phyloP scores from a whole-genome alignment of 2,113 vertebrate species.

The Collichthys lucidus region DNA sequence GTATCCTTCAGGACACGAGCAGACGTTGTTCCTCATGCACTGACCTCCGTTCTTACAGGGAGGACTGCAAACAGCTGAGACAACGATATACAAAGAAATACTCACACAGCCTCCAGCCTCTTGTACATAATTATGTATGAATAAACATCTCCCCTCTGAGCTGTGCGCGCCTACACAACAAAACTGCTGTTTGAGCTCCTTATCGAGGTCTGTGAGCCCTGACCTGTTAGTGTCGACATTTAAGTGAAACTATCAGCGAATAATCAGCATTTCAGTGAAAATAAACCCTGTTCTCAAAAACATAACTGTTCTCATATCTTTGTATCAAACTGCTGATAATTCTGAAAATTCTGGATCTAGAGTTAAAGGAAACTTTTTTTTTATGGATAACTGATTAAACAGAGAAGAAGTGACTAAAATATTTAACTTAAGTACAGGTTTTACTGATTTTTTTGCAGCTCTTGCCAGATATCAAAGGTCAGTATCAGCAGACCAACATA shows the following conservation, averaged over 20 bases:
- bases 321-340: background rate
- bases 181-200: background rate
- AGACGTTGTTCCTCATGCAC: constrained; percentile 92
- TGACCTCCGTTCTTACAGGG: constrained; percentile 94
- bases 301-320: background rate
- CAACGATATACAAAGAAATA: constrained; percentile 14
- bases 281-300: background rate
- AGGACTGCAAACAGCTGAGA: constrained; percentile 90
- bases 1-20: constrained; percentile 89
- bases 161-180: background rate
- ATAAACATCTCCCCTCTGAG: background rate
- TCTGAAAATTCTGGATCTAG: no score
- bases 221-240: background rate
- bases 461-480: no score
- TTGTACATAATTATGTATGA: background rate
- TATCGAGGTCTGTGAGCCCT: background rate
- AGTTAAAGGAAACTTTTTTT: background rate
- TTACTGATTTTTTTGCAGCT: no score
- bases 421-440: no score
- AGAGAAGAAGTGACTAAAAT: no score
- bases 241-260: background rate
- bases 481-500: background rate
- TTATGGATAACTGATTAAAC: background rate
- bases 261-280: background rate
- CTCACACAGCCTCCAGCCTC: background rate